phyloP scores from a whole-genome alignment of 2,113 vertebrate genomes.

The Tauraco erythrolophus region DNA sequence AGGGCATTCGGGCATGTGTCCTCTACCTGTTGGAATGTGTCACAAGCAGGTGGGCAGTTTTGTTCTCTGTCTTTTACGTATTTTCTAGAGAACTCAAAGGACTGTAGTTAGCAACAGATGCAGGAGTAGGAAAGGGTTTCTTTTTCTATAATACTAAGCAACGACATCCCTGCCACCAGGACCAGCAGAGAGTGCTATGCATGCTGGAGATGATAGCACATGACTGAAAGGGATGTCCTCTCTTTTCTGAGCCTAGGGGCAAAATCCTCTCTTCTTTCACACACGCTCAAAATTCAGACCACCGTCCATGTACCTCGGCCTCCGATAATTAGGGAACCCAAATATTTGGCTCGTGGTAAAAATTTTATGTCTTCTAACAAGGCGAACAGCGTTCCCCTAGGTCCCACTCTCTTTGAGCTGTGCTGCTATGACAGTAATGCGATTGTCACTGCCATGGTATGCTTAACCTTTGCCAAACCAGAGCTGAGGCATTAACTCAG shows the following conservation, averaged over 20 bases:
- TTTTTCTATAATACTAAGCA: neutral
- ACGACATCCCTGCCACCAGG: neutral
- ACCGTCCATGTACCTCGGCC: neutral
- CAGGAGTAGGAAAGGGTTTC: neutral
- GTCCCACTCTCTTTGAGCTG: slow-evolving; percentile 57
- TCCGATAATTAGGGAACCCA: neutral
- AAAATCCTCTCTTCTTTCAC: neutral
- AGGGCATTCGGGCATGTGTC: slow-evolving; percentile 15
- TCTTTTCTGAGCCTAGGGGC: neutral
- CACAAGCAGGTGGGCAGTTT: neutral
- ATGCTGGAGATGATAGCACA: neutral
- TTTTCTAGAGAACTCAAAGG: neutral
- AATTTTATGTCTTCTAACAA: slow-evolving; percentile 56
- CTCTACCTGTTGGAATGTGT: slow-evolving; percentile 26
- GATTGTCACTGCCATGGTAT: slow-evolving; percentile 76
- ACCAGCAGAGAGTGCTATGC: neutral
- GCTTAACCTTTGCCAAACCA: slow-evolving; percentile 76
- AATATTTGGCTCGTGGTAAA: slow-evolving; percentile 6
- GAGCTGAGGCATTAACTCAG: slow-evolving; percentile 67
- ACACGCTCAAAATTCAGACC: neutral
- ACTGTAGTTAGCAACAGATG: neutral
- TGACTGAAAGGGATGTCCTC: neutral
- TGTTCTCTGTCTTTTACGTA: neutral
- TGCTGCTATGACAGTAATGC: slow-evolving; percentile 68
- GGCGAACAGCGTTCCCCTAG: neutral